Conservation (phyloP, 2,888 invertebrate species). For the Congeria kusceri region DNA sequence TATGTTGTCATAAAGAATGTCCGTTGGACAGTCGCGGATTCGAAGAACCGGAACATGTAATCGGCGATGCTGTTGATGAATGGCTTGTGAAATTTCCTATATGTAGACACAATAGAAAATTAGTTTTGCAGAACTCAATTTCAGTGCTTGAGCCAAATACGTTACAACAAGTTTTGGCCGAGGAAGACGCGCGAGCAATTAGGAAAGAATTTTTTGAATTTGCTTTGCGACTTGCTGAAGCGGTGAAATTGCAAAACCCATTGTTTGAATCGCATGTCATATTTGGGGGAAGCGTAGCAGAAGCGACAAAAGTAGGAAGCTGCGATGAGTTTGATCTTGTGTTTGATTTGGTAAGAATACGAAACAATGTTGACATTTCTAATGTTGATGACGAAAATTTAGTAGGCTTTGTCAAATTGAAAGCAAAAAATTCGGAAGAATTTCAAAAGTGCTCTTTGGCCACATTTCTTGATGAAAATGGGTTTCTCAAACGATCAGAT, state of each 20-base stretch:
- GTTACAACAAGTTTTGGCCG: background rate
- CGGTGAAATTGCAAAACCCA: constrained; percentile 7
- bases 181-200: constrained; percentile 7
- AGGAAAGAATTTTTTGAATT: constrained; percentile 12
- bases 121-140: constrained; percentile 25
- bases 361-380: constrained; percentile 8
- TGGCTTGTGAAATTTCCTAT: constrained; percentile 31
- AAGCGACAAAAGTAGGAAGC: constrained; percentile 31
- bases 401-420: constrained; percentile 20
- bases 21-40: background rate
- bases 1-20: constrained; percentile 31
- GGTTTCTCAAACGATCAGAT: constrained; percentile 20
- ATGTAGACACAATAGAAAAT: constrained; percentile 26
- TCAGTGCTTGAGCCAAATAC: constrained; percentile 18
- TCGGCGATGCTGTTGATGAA: constrained; percentile 5
- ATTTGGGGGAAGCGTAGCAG: constrained; percentile 33
- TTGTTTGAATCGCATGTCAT: constrained; percentile 23
- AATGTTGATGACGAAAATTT: background rate
- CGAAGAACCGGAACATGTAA: constrained; percentile 21
- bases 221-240: background rate
- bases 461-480: constrained; percentile 21
- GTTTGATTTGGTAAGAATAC: constrained; percentile 37
- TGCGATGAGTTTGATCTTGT: constrained; percentile 33
- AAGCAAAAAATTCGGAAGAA: background rate
- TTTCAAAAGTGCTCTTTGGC: constrained; percentile 3